phyloP scores from a whole-genome alignment of 2,888 invertebrate genomes.

The Autographa gamma region DNA sequence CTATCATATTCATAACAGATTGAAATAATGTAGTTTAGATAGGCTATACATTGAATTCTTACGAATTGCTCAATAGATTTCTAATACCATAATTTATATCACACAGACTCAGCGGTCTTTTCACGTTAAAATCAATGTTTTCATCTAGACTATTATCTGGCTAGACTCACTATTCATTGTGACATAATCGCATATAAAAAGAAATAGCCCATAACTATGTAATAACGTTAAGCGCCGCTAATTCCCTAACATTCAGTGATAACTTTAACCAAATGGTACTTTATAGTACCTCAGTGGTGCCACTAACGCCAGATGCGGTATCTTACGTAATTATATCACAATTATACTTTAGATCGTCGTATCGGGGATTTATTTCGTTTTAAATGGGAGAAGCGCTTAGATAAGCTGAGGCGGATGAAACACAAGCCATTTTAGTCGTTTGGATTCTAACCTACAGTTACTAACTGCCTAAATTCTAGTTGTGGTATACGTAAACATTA shows the following conservation, averaged over 20 bases:
- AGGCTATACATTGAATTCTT: no score
- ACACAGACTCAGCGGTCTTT: no score
- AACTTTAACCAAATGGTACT: conserved; percentile 12
- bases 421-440: background rate
- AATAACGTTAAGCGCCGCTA: conserved; percentile 11
- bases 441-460: background rate
- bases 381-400: background rate
- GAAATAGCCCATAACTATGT: conserved; percentile 16
- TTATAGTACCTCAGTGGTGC: conserved; percentile 9
- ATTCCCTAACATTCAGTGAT: conserved; percentile 2
- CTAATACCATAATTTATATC: no score
- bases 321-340: background rate
- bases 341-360: conserved; percentile 9
- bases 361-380: conserved; percentile 10
- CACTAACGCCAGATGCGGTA: conserved; percentile 6
- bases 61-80: no score
- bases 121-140: no score
- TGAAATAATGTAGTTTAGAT: no score
- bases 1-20: no score
- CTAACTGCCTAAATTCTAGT: no score
- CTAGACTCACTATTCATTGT: conserved; percentile 6
- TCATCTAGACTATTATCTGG: background rate
- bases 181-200: conserved; percentile 18
- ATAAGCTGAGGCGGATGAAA: background rate
- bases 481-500: no score